Percentiles rank a stretch among this genome's conserved stretches.
These are phyloP conservation scores for Stenotaenia linearis DNA, from an alignment of 2,888 invertebrate genomes.

Conservation along the genomic window DNA sequence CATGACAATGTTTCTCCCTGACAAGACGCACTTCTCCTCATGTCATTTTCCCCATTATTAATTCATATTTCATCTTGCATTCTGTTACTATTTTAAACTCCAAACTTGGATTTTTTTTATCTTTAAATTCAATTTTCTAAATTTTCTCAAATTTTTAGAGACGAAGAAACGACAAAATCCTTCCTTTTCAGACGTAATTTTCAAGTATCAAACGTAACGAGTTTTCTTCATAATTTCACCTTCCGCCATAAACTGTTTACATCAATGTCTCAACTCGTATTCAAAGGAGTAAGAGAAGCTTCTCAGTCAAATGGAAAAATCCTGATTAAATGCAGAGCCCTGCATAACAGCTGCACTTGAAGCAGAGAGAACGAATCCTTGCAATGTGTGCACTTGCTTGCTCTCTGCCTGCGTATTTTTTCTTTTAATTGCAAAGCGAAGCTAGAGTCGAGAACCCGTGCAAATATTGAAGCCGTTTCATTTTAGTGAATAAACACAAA, in stretches of 20 bases:
- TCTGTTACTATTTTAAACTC: neutral
- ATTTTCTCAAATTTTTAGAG: neutral
- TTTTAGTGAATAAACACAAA: constrained; percentile 16
- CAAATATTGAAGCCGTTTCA: constrained; percentile 24
- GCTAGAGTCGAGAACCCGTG: constrained; percentile 10
- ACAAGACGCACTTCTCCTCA: neutral
- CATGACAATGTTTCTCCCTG: no score
- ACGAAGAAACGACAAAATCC: neutral
- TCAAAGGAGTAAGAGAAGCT: constrained; percentile 26
- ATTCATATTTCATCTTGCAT: neutral
- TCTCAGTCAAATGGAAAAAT: constrained; percentile 23
- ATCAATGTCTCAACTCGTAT: constrained; percentile 10
- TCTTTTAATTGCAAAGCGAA: constrained; percentile 22
- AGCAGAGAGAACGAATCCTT: constrained; percentile 26
- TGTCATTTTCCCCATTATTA: neutral
- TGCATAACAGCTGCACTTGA: constrained; percentile 26
- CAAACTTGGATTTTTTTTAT: neutral
- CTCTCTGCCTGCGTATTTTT: constrained; percentile 19
- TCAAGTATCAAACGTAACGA: neutral
- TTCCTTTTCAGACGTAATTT: neutral
- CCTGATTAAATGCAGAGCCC: constrained; percentile 19
- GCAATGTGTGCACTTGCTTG: constrained; percentile 26
- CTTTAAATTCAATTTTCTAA: neutral
- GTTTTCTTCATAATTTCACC: neutral
- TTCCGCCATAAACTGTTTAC: constrained; percentile 14